Conservation (phyloP, 2,888 invertebrate species). For the Caenorhabditis sp. region DNA sequence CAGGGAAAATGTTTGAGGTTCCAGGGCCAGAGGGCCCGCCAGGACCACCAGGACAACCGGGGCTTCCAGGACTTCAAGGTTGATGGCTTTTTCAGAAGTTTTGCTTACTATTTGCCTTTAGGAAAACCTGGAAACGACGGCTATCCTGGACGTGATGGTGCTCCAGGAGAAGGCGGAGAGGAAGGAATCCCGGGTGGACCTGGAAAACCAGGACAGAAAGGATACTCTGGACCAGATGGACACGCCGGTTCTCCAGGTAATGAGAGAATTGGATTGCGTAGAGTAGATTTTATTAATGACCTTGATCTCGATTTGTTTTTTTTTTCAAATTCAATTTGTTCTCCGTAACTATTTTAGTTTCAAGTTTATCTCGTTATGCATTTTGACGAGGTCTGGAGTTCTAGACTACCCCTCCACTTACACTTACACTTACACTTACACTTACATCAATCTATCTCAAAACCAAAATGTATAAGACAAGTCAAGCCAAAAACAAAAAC, state of each 20-base stretch:
- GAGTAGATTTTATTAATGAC: no score
- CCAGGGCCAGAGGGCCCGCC: slow-evolving; percentile 62
- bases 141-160: slow-evolving; percentile 70
- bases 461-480: not conserved
- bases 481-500: no score
- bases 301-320: no score
- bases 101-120: slow-evolving; percentile 36
- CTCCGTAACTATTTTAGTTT: no score
- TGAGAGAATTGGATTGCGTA: no score
- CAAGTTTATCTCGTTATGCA: slow-evolving; percentile 17
- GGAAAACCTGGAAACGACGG: slow-evolving; percentile 72
- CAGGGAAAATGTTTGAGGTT: slow-evolving; percentile 57
- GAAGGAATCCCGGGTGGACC: slow-evolving; percentile 69
- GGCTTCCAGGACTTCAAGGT: slow-evolving; percentile 69
- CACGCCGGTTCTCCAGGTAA: slow-evolving; percentile 66
- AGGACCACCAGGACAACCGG: slow-evolving; percentile 70
- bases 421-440: no score
- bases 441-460: slow-evolving; percentile 23
- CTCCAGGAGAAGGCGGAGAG: slow-evolving; percentile 67
- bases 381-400: slow-evolving; percentile 41
- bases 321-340: no score
- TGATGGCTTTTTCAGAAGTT: no score
- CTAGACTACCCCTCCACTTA: not conserved
- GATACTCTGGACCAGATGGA: slow-evolving; percentile 67
- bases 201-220: slow-evolving; percentile 66